Percentiles rank a stretch among this genome's conserved stretches.
Conservation (phyloP, 2,888 invertebrate genomes). For the Asteroscopus sphinx region DNA sequence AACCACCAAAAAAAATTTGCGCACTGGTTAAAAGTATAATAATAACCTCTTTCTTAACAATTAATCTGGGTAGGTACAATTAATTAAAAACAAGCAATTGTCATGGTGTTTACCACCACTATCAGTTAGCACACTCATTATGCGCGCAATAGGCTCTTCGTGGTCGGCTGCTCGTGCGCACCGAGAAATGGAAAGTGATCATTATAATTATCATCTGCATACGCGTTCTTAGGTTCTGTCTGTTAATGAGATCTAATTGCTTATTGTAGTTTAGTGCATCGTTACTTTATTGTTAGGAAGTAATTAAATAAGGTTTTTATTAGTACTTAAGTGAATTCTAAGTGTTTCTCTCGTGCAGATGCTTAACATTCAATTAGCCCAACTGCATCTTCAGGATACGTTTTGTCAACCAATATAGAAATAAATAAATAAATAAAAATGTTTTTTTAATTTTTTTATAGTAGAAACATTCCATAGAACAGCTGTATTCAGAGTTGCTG, state of each 20-base stretch:
- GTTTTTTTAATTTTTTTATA: too few species aligned
- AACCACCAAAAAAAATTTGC: too few species aligned
- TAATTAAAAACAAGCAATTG: conserved; percentile 19
- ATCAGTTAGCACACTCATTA: conserved; percentile 23
- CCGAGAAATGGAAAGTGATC: conserved; percentile 64
- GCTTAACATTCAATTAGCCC: too few species aligned
- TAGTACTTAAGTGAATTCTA: not conserved
- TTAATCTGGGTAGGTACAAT: too few species aligned
- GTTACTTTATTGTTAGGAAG: conserved; percentile 15
- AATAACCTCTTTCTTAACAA: too few species aligned
- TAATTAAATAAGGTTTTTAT: not conserved
- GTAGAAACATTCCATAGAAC: too few species aligned
- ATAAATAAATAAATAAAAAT: too few species aligned
- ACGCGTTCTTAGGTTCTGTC: conserved; percentile 15
- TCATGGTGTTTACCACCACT: conserved; percentile 12
- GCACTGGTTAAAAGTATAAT: too few species aligned
- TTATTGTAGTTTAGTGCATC: conserved; percentile 14
- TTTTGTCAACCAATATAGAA: too few species aligned
- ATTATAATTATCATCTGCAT: conserved; percentile 51
- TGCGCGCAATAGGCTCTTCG: conserved; percentile 17
- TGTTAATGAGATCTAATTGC: conserved; percentile 27
- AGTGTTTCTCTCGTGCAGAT: too few species aligned
- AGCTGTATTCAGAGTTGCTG: too few species aligned
- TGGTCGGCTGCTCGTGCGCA: conserved; percentile 45
- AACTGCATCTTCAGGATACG: too few species aligned